phyloP scores from a whole-genome alignment of 2,888 invertebrate genomes.

The Augochlorella aurata region DNA sequence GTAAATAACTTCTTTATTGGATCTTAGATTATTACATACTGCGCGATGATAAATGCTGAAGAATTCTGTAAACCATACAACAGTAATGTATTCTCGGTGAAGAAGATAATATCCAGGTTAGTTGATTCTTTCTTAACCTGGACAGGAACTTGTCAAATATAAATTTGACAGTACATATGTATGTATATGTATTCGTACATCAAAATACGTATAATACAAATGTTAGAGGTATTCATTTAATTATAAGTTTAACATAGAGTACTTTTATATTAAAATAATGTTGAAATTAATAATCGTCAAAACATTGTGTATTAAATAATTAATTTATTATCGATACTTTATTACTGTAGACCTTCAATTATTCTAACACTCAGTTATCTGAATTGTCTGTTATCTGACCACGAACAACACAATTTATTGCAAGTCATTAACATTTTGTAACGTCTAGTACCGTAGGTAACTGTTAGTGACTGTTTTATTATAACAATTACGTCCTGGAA shows the following conservation, averaged over 20 bases:
- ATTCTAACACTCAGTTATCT: too few relatives aligned
- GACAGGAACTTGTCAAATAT: too few relatives aligned
- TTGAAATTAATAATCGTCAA: neutral
- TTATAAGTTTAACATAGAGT: neutral
- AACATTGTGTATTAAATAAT: neutral
- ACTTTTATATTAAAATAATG: neutral
- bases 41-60: conserved; percentile 72
- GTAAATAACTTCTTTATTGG: conserved; percentile 26
- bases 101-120: conserved; percentile 32
- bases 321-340: too few relatives aligned
- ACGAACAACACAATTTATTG: too few relatives aligned
- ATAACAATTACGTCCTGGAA: too few relatives aligned
- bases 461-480: too few relatives aligned
- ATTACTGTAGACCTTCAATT: too few relatives aligned
- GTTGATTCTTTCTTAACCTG: conserved; percentile 19
- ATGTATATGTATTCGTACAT: neutral
- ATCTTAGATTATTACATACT: conserved; percentile 77
- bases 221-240: neutral
- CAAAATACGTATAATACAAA: neutral
- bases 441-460: too few relatives aligned
- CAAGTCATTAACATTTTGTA: too few relatives aligned
- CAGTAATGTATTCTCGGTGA: neutral
- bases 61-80: neutral
- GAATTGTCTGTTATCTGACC: too few relatives aligned
- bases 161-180: neutral